Percentiles rank a stretch among this genome's conserved stretches.
These are phyloP conservation scores for Macropus fuliginosus DNA, from an alignment of 2,797 vertebrate genomes.

Conservation along the genomic window DNA sequence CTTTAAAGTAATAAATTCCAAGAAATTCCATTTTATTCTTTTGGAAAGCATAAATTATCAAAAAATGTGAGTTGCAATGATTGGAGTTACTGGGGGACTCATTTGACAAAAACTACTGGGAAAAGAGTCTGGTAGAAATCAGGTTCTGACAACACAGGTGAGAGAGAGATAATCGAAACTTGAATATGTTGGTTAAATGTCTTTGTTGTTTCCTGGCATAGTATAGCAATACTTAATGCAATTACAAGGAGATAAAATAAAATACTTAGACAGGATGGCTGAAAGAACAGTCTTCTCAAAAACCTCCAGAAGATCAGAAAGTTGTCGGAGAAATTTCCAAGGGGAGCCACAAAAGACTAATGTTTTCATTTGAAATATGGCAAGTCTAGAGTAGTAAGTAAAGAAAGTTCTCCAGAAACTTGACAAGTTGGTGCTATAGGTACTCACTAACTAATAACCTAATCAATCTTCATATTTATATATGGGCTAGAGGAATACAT, in stretches of 20 bases:
- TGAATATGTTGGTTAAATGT: not conserved
- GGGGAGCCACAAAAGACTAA: not conserved
- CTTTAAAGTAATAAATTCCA: not conserved
- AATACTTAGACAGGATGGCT: not conserved
- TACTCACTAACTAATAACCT: not conserved
- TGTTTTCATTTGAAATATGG: not conserved
- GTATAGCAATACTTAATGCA: not conserved
- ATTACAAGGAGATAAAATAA: not conserved
- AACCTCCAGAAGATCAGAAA: not conserved
- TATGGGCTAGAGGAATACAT: not conserved
- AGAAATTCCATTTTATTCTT: not conserved
- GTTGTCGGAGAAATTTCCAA: not conserved
- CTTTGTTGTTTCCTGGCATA: not conserved
- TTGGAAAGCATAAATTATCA: not conserved
- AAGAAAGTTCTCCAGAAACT: not conserved
- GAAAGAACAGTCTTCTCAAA: not conserved
- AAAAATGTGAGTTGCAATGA: not conserved
- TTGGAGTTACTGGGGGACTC: not conserved
- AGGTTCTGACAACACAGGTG: not conserved
- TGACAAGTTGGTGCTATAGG: not conserved
- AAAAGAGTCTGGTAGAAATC: not conserved
- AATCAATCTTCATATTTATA: not conserved
- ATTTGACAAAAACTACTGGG: not conserved
- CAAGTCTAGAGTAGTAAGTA: not conserved
- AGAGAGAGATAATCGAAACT: not conserved